Evolutionary conservation across 2,113 vertebrate species (phyloP).

Genomic region (Gnathonemus echidnorhynchus): DNA sequence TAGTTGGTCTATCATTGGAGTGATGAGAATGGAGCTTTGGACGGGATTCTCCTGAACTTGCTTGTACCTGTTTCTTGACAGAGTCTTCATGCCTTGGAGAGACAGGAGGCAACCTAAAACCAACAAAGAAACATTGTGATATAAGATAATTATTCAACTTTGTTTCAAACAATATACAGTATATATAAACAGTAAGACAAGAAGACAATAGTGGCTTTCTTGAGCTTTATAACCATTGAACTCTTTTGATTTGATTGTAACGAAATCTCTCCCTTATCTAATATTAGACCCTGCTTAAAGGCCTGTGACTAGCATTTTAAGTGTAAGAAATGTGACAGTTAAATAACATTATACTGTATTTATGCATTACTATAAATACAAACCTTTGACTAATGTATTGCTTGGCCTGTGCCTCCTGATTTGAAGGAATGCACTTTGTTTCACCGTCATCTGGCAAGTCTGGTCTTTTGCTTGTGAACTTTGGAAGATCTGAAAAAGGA

Average conservation of each 20-base stretch:
- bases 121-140: not conserved
- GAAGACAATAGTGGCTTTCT: not conserved
- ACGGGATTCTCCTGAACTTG: not conserved
- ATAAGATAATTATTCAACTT: not conserved
- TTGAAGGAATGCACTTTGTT: conserved; percentile 14
- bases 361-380: not conserved
- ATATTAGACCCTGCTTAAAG: not conserved
- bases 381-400: conserved; percentile 37
- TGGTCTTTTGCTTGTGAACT: conserved; percentile 48
- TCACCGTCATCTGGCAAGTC: conserved; percentile 25
- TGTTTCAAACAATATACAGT: not conserved
- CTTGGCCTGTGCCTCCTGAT: conserved; percentile 15
- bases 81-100: conserved; percentile 5
- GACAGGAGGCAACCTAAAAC: conserved; percentile 10
- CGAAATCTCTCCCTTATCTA: not conserved
- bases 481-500: conserved; percentile 35
- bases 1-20: conserved; percentile 18
- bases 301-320: not conserved
- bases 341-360: not conserved
- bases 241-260: not conserved
- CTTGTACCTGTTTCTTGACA: not conserved
- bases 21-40: not conserved
- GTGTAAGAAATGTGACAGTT: not conserved
- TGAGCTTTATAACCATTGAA: not conserved
- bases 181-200: not conserved